These are phyloP conservation scores for Ammodramus savannarum DNA, from an alignment of 2,113 vertebrate species.

Conservation along the genomic window DNA sequence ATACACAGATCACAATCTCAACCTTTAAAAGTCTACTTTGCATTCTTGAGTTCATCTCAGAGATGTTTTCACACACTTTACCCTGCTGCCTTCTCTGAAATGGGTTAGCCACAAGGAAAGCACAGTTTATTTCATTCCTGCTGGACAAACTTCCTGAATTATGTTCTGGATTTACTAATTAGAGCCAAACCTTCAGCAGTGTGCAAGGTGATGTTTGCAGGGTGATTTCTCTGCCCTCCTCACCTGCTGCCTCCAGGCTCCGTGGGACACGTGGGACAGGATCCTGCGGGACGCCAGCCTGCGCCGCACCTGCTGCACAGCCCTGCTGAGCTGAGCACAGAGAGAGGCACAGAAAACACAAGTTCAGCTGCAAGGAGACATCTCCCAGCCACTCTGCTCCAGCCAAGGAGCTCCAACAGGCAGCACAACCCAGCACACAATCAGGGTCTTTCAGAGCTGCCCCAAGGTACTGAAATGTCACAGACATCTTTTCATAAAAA, in stretches of 20 bases:
- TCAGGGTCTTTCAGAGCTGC: background rate
- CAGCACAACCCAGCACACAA: rapidly evolving
- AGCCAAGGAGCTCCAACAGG: background rate
- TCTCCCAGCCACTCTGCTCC: background rate
- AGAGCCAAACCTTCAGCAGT: background rate
- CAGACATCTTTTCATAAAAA: too few species aligned
- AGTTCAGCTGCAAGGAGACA: background rate
- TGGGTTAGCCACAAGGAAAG: rapidly evolving
- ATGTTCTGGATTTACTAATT: background rate
- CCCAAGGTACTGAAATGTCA: too few species aligned
- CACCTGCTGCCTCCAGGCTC: constrained; percentile 70
- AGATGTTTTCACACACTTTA: background rate
- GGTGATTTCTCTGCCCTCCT: background rate
- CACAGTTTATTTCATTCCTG: background rate
- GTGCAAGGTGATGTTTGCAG: too few species aligned
- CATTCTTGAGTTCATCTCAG: background rate
- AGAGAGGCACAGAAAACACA: background rate
- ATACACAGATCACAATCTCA: background rate
- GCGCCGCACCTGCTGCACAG: constrained; percentile 76
- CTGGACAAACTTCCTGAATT: background rate
- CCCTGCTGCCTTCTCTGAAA: background rate
- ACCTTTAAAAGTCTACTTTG: background rate
- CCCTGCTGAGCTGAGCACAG: constrained; percentile 72
- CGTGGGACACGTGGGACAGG: constrained; percentile 20
- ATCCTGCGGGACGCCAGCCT: constrained; percentile 80